Conservation (phyloP, 2,888 invertebrate species). For the Xestia sexstrigata region DNA sequence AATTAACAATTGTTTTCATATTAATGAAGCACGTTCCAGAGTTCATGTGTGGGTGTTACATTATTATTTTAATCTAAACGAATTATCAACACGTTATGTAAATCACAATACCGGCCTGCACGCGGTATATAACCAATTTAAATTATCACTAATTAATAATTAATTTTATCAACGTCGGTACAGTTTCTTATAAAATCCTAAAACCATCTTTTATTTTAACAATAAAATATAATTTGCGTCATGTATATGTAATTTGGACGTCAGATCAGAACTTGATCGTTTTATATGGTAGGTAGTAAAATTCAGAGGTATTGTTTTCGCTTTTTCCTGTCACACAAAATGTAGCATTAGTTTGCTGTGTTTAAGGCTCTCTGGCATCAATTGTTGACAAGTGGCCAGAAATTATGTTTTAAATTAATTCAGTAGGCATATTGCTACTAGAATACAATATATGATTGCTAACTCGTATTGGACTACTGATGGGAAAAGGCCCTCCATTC, state of each 20-base stretch:
- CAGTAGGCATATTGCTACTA: too few relatives aligned
- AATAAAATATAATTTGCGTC: not conserved
- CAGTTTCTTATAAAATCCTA: not conserved
- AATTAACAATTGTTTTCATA: not conserved
- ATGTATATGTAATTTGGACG: not conserved
- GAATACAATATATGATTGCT: too few relatives aligned
- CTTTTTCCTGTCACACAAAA: not conserved
- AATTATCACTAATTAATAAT: slow-evolving; percentile 9
- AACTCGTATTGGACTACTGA: too few relatives aligned
- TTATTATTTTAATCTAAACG: slow-evolving; percentile 40
- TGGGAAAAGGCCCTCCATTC: not conserved
- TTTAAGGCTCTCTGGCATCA: not conserved
- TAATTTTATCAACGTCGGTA: not conserved
- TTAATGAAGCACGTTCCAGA: slow-evolving; percentile 26
- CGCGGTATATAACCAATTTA: not conserved
- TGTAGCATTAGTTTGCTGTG: not conserved
- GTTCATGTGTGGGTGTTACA: slow-evolving; percentile 29
- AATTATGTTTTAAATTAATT: too few relatives aligned
- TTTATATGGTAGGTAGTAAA: not conserved
- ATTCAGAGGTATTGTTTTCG: not conserved
- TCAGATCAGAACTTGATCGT: not conserved
- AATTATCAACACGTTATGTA: slow-evolving; percentile 29
- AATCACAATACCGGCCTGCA: slow-evolving; percentile 39
- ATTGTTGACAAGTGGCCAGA: too few relatives aligned
- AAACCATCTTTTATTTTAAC: not conserved